Base-by-base conservation (phyloP, 2,113 vertebrate species). In the Centropus bengalensis region DNA sequence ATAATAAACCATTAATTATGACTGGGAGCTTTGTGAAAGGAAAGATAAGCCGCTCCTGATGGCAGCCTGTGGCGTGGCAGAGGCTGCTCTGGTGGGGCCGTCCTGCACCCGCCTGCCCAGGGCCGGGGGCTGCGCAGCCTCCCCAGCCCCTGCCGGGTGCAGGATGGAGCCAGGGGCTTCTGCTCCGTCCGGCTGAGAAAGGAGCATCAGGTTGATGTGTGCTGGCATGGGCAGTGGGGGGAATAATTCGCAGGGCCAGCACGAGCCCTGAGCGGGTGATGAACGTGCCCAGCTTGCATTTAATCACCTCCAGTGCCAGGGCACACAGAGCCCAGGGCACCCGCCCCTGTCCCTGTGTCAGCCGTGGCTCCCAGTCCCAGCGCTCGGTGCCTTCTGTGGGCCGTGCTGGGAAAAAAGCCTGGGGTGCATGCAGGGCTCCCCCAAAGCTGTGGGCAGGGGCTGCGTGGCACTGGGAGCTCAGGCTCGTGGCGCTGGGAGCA, bases 291-390 rank as follows among this genome's bases (percentile, higher is more conserved):
- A 40, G 3, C 22, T 17, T 15, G 2, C 76, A 32, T 56, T 68
- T 82, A 30, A 76, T 60, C 17, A 4, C 54, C 59, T 66, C 60
- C 1, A 4, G 10, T 12, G 4, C 17, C 9, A 2, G 67, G 59
- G 54, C 15, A 13, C 60, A 60, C 42, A 23, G 33, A 40, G 14
- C 86, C 0, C 9, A 21, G 14, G 10, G 27, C 4, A 27, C 1
- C 0, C 44, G 82, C 40, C 26, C 20, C 0, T 13, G 2, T 1
- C 0, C 1, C 60, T 38, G 47, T 32, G 36, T 6, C 1, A 3
- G 82, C 42, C 3, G 0, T 9, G 22, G 47, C 14, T 9, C 60
- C 62, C 69, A 18, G 73, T 17, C 14, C n/a, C 1, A 4, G 30
- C 0, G 5, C 11, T 4, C 13, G 21, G 52, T 49, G 62, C 45